phyloP scores from a whole-genome alignment of 2,888 invertebrate genomes.

The Quadroppia sp. region DNA sequence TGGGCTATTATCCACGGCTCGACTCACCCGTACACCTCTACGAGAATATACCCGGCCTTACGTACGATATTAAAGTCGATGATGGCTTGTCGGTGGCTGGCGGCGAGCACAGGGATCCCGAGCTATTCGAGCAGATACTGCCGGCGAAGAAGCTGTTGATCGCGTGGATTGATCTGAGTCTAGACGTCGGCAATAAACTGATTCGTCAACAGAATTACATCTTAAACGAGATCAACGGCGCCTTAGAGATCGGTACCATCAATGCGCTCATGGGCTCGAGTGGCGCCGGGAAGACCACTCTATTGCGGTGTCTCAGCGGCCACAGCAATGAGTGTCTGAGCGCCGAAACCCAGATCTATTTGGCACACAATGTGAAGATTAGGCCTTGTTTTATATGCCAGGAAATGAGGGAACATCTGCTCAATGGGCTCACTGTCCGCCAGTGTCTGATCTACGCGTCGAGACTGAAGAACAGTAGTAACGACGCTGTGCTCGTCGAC shows the following conservation, averaged over 20 bases:
- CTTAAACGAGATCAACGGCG: conserved; percentile 15
- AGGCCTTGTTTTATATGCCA: conserved; percentile 5
- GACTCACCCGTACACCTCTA: no score
- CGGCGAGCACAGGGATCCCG: no score
- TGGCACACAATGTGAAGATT: neutral
- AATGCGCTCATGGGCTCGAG: conserved; percentile 31
- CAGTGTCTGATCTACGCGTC: conserved; percentile 13
- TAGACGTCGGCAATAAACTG: no score
- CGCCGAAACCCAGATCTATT: conserved; percentile 14
- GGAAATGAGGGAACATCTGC: neutral
- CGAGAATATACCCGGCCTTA: no score
- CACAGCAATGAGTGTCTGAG: neutral
- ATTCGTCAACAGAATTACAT: no score
- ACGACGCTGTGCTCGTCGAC: no score
- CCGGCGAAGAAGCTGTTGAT: no score
- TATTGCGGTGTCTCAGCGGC: conserved; percentile 24
- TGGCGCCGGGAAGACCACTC: conserved; percentile 33
- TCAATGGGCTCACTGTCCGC: conserved; percentile 8
- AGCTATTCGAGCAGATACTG: no score
- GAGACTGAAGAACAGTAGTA: conserved; percentile 6
- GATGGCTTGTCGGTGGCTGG: no score
- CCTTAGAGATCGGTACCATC: conserved; percentile 21
- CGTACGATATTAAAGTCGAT: no score
- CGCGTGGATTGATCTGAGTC: no score
- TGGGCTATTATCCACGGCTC: no score